These are phyloP conservation scores for Meteorus cinctellus DNA, from an alignment of 2,888 invertebrate genomes.

Conservation along the genomic window DNA sequence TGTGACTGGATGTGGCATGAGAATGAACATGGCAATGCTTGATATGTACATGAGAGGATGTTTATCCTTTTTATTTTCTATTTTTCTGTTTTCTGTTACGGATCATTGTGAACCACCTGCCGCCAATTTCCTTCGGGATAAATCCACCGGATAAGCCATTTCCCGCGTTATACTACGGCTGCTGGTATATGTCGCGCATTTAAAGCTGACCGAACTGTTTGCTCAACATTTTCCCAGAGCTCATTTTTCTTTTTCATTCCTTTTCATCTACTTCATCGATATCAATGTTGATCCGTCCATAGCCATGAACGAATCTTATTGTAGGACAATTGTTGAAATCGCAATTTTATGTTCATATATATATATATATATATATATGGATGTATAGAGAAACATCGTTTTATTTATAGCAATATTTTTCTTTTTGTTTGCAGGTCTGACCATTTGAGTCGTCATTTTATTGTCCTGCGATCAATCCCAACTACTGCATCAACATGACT, in stretches of 20 bases:
- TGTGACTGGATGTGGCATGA: neutral
- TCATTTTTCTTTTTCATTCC: neutral
- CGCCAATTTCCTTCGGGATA: constrained; percentile 32
- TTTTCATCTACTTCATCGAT: constrained; percentile 9
- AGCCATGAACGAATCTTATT: neutral
- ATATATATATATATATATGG: neutral
- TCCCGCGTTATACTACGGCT: constrained; percentile 25
- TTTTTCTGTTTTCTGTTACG: constrained; percentile 14
- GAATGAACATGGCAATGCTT: neutral
- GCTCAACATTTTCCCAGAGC: constrained; percentile 13
- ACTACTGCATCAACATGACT: constrained; percentile 60
- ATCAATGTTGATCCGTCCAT: constrained; percentile 6
- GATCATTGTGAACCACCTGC: constrained; percentile 29
- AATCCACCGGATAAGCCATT: constrained; percentile 41
- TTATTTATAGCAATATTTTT: constrained; percentile 29
- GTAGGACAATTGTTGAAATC: neutral
- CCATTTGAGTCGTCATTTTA: constrained; percentile 39
- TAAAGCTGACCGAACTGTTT: constrained; percentile 32
- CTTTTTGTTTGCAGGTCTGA: constrained; percentile 61
- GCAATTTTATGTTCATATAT: neutral
- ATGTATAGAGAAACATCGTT: neutral
- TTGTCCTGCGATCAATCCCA: constrained; percentile 36
- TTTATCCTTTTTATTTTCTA: constrained; percentile 12
- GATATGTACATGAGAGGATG: neutral
- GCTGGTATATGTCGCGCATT: constrained; percentile 25